Base-by-base conservation (phyloP, 2,113 vertebrate species). In the Malaclemys terrapin region DNA sequence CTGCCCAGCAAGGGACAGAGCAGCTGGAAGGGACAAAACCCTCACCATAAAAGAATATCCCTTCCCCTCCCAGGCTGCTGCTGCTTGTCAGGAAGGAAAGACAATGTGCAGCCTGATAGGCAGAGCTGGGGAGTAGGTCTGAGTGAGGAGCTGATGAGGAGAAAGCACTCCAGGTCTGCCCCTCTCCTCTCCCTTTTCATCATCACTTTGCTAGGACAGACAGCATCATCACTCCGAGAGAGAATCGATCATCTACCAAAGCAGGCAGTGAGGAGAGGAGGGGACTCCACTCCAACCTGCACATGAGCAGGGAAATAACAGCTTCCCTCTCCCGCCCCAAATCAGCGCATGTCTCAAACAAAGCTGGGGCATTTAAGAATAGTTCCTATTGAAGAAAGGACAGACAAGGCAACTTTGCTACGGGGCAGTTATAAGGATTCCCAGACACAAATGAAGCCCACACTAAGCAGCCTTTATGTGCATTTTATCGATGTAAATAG, bases 201-300 rank as follows among this genome's bases (percentile, higher is more conserved):
- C 97, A 84, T 97, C 97, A 84, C 97, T 90, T 4, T 42, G 92
- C 95, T 91, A 96, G 97, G 96, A 91, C 96, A 2, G 96, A 91
- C 96, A 2, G 95, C 95, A 84, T 86, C 85, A 82, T 8, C 88
- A 75, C 96, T 78, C 88, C 14, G 89, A 56, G 87, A 72, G 8
- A 50, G 59, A 1, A 75, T 29, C 95, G 5, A 75, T 89, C 88
- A 78, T 88, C 69, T 79, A 53, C 93, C 89, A 42, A 78, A 17
- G 88, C 56, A 14, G 9, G 85, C 57, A 52, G 94, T 13, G 47
- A 10, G 16, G 52, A 24, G 92, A 90, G 65, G 38, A 82, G 85
- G 54, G 54, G 85, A 76, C 78, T 54, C 92, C 82, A 49, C 88
- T 42, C 72, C 78, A 62, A 52, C 24, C 80, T 83, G 49, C 85